Conservation (phyloP, 2,888 invertebrate genomes). For the Ectemnius cavifrons region DNA sequence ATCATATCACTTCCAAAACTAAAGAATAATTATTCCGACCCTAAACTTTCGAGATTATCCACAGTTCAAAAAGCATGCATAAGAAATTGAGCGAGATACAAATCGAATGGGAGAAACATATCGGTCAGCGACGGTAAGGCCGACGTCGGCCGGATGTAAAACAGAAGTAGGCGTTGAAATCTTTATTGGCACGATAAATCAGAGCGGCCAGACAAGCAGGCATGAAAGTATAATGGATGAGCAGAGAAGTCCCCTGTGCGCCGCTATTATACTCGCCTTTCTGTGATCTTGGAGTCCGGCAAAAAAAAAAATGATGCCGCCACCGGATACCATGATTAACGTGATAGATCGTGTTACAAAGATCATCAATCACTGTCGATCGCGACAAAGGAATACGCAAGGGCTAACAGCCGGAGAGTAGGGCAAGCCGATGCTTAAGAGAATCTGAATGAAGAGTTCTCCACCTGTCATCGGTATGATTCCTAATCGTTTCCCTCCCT, state of each 20-base stretch:
- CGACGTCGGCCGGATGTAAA: no score
- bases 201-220: not conserved
- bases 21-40: not conserved
- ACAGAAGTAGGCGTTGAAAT: no score
- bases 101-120: no score
- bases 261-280: no score
- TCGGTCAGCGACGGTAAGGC: no score
- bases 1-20: not conserved
- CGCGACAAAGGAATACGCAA: constrained; percentile 13
- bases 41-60: no score
- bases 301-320: constrained; percentile 32
- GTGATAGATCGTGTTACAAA: constrained; percentile 35
- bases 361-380: constrained; percentile 28
- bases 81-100: no score
- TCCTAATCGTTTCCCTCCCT: no score
- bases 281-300: not conserved
- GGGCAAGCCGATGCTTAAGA: not conserved
- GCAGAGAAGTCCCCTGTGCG: no score
- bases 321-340: constrained; percentile 38
- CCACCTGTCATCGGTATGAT: no score
- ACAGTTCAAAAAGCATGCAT: no score
- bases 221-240: not conserved
- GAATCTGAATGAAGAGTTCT: not conserved
- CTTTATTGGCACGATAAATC: no score
- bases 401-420: not conserved